Base-by-base conservation (phyloP, 53 echinoderm and acorn worm species). In the Hippasteria phrygiana region DNA sequence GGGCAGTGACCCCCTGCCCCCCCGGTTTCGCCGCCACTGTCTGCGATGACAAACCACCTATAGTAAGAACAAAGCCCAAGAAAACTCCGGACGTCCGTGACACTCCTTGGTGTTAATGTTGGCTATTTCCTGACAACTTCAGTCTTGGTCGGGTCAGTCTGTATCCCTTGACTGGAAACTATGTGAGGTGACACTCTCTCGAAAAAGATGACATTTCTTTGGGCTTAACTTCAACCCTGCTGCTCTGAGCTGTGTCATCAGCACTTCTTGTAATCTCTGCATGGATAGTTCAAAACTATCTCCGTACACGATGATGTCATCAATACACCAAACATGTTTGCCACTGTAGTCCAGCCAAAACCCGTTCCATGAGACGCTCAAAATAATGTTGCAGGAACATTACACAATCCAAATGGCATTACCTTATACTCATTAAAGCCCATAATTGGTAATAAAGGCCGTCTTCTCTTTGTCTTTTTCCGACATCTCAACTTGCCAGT, bases 61-160 rank as follows among this genome's bases (percentile, higher is more conserved):
- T 90, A 92, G 24, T 92, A 92, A 10, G 88, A 77, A 33, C 88
- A 89, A 1, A 90, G 87, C 18, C 93, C 90, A 17, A 93, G 35
- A 28, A 90, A 93, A 29, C 90, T 87, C 40, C 71, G 55, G 5
- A 93, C 69, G 66, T 93, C 84, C 28, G 78, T 93, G 14, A 93
- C 69, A 18, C 2, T 78, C 31, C 48, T 78, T 7, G 91, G 88
- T n/a, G n/a, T n/a, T n/a, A n/a, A n/a, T 16, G 76, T 81, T 11
- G 88, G 88, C 91, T 91, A 91, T 26, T 83, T 75, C 33, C 38
- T 46, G 4, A 94, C 91, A 18, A 59, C 56, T 83, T 54, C 34
- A 24, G 89, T 35, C 54, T 94, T 94, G 32, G 27, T 43, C 9
- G 71, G 33, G 46, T 86, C 50, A 1, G 83, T 83, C 24, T 42